Evolutionary conservation across 2,888 invertebrate species (phyloP), one percentile per base, ranked within the genome.

Genomic region (Ellobium chinense): DNA sequence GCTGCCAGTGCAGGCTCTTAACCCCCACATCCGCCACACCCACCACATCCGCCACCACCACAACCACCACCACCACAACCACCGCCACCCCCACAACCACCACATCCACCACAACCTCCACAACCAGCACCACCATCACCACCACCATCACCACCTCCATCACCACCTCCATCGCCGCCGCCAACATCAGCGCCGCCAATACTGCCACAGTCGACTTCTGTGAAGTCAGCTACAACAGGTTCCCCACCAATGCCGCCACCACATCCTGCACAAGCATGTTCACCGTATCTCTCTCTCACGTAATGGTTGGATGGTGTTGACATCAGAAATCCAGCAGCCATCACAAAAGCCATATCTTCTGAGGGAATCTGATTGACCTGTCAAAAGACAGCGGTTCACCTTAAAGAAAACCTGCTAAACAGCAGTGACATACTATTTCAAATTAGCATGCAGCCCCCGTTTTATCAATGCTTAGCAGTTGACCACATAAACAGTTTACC

Each of bases 241-340:
- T 72, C 85, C 14, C 81, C 78, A n/a, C 77, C 75, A n/a, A 65
- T 77, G 31, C 85, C 86, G 14, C 80, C 82, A 14, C 84, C 83
- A 80, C 88, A 88, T 1, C 88, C 89, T 54, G 88, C 89, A 79
- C 89, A 89, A 12, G 86, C 86, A n/a, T 88, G 88, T 0, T 69
- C 79, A 3, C 89, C 87, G 65, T 87, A 86, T 9, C 72, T 76
- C 62, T 86, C 84, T 37, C 88, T 81, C 4, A 90, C 83, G 31
- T 85, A 84, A 80, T 87, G 85, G 81, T 92, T 93, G 37, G 89
- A 90, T 0, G 93, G 92, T 9, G 90, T 91, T 18, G 88, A 85
- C 63, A 89, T 89, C 62, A 93, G 88, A 82, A 93, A 93, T 2
- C 94, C 94, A 66, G 92, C 93, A 9, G 94, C 94, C 58, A 93